Conservation (phyloP, 1,140 invertebrate genomes). For the Sminthurinus signatus region DNA sequence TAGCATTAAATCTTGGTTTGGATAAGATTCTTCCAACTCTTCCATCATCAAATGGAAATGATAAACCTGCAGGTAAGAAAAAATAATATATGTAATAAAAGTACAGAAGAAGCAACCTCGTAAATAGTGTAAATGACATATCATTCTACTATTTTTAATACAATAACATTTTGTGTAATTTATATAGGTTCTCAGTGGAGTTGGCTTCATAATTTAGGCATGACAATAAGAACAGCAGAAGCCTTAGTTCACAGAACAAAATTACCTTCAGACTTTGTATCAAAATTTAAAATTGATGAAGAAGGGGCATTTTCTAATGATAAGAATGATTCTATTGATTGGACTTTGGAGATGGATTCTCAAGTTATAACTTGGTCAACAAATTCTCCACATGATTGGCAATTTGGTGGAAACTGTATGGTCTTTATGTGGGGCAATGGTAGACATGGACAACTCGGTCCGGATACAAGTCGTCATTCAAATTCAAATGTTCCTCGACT, state of each 20-base stretch:
- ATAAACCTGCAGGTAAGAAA: too few species aligned
- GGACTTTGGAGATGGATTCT: constrained; percentile 55
- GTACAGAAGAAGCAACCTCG: too few species aligned
- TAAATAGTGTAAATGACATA: too few species aligned
- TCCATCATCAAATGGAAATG: too few species aligned
- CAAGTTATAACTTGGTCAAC: constrained; percentile 60
- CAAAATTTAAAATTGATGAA: constrained; percentile 42
- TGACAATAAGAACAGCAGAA: constrained; percentile 53
- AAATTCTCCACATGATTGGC: constrained; percentile 59
- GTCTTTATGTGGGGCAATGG: constrained; percentile 60
- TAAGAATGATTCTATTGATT: constrained; percentile 48
- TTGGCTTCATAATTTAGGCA: constrained; percentile 55
- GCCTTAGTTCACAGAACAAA: constrained; percentile 50
- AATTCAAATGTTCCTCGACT: constrained; percentile 45
- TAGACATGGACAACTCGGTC: constrained; percentile 58
- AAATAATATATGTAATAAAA: too few species aligned
- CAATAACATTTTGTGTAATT: too few species aligned
- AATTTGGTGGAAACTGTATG: constrained; percentile 58
- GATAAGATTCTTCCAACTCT: constrained; percentile 46
- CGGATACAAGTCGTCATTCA: constrained; percentile 51
- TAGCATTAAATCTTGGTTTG: constrained; percentile 53
- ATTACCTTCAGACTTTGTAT: constrained; percentile 49
- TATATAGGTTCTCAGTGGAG: constrained; percentile 51
- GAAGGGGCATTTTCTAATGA: constrained; percentile 41
- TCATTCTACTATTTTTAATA: too few species aligned